Conservation (phyloP, 2,113 vertebrate genomes). For the Clarias macrocephalus region DNA sequence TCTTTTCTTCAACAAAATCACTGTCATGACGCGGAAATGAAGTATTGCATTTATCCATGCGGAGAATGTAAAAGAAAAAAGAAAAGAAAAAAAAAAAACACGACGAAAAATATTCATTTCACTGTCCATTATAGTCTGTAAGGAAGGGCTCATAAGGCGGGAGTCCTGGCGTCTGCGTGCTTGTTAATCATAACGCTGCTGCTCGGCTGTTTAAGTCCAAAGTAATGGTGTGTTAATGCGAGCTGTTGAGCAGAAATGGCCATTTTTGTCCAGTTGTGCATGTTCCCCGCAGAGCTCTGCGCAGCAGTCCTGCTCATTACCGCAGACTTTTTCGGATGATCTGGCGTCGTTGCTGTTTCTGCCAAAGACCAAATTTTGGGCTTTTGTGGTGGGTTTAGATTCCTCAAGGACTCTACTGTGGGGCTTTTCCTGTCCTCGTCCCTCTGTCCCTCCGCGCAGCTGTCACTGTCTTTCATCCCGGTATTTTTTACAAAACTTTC, state of each 20-base stretch:
- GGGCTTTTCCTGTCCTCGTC: constrained; percentile 71
- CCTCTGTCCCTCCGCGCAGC: constrained; percentile 23
- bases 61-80: constrained; percentile 27
- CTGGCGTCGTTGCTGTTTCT: constrained; percentile 93
- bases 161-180: constrained; percentile 77
- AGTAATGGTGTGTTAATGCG: constrained; percentile 88
- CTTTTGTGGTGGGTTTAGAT: constrained; percentile 78
- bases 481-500: constrained; percentile 77
- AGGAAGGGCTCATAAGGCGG: constrained; percentile 71
- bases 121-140: constrained; percentile 73
- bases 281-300: constrained; percentile 85
- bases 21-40: constrained; percentile 19
- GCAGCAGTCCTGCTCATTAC: constrained; percentile 83
- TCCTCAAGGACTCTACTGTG: constrained; percentile 72
- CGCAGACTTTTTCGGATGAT: constrained; percentile 87
- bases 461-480: constrained; percentile 72
- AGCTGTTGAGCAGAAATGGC: constrained; percentile 87
- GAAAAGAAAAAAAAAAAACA: neutral
- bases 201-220: constrained; percentile 82
- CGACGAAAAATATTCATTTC: constrained; percentile 31
- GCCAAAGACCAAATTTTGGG: constrained; percentile 98
- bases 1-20: constrained; percentile 34
- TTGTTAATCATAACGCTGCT: constrained; percentile 76
- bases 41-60: constrained; percentile 38
- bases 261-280: constrained; percentile 89